Conservation (phyloP, 2,888 invertebrate genomes). For the Acleris holmiana region DNA sequence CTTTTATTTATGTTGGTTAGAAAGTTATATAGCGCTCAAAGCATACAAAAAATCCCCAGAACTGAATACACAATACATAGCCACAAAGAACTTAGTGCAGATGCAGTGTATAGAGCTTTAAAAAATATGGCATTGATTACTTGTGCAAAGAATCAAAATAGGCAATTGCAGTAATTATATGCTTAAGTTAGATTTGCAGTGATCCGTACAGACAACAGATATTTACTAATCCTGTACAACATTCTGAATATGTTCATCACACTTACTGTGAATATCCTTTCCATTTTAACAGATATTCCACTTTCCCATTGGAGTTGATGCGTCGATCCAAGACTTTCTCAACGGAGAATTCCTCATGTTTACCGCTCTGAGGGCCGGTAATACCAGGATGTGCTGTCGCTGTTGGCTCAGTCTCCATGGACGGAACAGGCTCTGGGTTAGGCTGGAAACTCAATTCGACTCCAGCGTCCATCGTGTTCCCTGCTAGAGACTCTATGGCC, state of each 20-base stretch:
- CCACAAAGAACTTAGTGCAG: too few species aligned
- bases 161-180: too few species aligned
- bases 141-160: too few species aligned
- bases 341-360: constrained; percentile 88
- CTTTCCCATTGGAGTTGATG: constrained; percentile 86
- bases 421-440: constrained; percentile 18
- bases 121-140: too few species aligned
- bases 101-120: too few species aligned
- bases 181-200: too few species aligned
- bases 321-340: constrained; percentile 90
- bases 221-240: too few species aligned
- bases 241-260: neutral
- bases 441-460: constrained; percentile 27
- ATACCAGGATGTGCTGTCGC: constrained; percentile 41
- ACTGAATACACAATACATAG: too few species aligned
- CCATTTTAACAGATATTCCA: constrained; percentile 87
- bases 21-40: too few species aligned
- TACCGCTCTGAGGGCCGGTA: constrained; percentile 60
- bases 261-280: constrained; percentile 87
- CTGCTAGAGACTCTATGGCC: constrained; percentile 29
- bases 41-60: too few species aligned
- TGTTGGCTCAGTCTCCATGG: constrained; percentile 49
- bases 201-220: too few species aligned
- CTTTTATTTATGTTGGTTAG: too few species aligned
- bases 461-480: constrained; percentile 16